These are phyloP conservation scores for Anoncus sp. DNA, from an alignment of 2,888 invertebrate species.

Conservation along the genomic window DNA sequence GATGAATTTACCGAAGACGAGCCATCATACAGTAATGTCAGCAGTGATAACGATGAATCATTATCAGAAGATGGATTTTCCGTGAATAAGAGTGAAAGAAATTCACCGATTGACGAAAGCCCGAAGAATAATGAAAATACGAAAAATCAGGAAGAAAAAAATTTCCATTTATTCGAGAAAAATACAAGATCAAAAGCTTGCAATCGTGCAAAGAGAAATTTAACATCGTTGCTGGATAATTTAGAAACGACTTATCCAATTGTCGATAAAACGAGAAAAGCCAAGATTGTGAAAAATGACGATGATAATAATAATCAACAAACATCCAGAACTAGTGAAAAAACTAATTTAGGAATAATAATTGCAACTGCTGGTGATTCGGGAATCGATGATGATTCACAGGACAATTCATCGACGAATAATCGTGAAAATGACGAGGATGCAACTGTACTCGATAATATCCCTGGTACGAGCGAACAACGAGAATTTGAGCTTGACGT, in stretches of 20 bases:
- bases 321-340: background rate
- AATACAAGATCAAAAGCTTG: background rate
- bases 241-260: background rate
- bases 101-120: no score
- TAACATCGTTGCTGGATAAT: conserved; percentile 16
- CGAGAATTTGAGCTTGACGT: background rate
- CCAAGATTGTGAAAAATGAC: background rate
- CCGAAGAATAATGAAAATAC: no score
- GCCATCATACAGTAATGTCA: background rate
- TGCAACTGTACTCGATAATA: background rate
- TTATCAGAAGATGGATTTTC: background rate
- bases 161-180: background rate
- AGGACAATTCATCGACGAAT: conserved; percentile 52
- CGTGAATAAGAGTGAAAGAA: background rate
- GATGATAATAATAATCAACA: background rate
- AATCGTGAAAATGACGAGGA: background rate
- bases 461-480: background rate
- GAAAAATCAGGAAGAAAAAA: background rate
- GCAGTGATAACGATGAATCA: background rate
- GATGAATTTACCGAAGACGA: conserved; percentile 51
- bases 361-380: conserved; percentile 63
- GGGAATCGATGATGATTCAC: conserved; percentile 67
- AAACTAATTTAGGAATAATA: background rate
- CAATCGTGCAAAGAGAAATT: conserved; percentile 7
- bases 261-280: background rate